A percentile compares a stretch with the other conserved stretches of the same genome.
Conservation (phyloP, 2,888 invertebrate species). For the Sarcophaga carnaria region DNA sequence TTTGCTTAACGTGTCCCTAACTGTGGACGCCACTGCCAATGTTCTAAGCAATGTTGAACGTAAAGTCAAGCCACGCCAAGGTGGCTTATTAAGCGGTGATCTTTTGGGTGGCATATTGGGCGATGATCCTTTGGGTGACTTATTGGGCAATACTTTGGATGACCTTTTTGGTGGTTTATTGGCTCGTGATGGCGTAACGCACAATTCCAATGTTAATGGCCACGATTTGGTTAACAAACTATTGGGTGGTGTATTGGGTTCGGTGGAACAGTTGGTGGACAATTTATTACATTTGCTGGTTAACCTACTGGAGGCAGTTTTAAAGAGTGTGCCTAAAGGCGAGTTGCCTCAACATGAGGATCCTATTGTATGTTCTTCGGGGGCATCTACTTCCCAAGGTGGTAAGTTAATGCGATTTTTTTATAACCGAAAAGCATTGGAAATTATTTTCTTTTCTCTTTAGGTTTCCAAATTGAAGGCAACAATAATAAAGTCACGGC, state of each 20-base stretch:
- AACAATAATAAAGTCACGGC: neutral
- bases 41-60: slow-evolving; percentile 36
- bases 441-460: neutral
- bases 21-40: slow-evolving; percentile 48
- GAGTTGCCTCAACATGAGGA: neutral
- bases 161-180: slow-evolving; percentile 28
- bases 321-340: neutral
- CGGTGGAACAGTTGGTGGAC: slow-evolving; percentile 14
- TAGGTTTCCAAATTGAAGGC: slow-evolving; percentile 15
- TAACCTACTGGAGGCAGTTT: slow-evolving; percentile 8
- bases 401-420: neutral
- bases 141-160: slow-evolving; percentile 19
- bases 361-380: neutral
- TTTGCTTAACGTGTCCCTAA: slow-evolving; percentile 19
- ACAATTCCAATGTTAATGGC: slow-evolving; percentile 7
- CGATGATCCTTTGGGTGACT: neutral
- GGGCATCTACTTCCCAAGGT: neutral
- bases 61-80: too few relatives aligned
- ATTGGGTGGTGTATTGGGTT: slow-evolving; percentile 22
- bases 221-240: neutral
- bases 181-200: neutral
- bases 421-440: neutral
- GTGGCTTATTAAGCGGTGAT: neutral
- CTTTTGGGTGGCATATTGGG: slow-evolving; percentile 4
- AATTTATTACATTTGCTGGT: slow-evolving; percentile 24